Conservation (phyloP, 2,797 vertebrate species). For the Tinamus major region DNA sequence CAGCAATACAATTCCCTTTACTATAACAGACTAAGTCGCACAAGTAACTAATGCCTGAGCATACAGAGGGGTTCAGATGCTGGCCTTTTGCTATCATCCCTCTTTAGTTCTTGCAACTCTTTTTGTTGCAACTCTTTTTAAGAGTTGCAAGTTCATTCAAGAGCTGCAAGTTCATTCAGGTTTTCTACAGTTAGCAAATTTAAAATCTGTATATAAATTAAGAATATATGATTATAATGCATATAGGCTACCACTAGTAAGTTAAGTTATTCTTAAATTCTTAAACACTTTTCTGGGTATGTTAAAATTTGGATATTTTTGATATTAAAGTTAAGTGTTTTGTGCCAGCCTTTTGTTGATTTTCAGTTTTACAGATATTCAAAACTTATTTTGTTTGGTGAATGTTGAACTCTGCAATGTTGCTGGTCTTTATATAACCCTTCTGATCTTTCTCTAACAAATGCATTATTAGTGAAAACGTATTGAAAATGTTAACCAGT, state of each 20-base stretch:
- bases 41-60: not conserved
- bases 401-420: not conserved
- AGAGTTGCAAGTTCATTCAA: not conserved
- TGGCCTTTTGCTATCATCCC: fast-evolving
- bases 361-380: not conserved
- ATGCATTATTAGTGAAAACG: not conserved
- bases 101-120: not conserved
- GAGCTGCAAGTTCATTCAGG: not conserved
- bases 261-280: not conserved
- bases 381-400: not conserved
- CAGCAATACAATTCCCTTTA: not conserved
- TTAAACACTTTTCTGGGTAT: not conserved
- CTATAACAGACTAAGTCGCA: not conserved
- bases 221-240: not conserved
- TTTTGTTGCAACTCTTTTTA: not conserved
- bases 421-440: not conserved
- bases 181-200: not conserved
- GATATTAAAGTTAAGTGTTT: not conserved
- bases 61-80: not conserved
- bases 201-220: not conserved
- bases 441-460: not conserved
- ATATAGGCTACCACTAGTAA: not conserved
- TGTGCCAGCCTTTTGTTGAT: not conserved
- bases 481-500: not conserved
- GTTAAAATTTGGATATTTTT: not conserved